These are phyloP conservation scores for Patella pellucida DNA, from an alignment of 2,888 invertebrate genomes.

Conservation along the genomic window DNA sequence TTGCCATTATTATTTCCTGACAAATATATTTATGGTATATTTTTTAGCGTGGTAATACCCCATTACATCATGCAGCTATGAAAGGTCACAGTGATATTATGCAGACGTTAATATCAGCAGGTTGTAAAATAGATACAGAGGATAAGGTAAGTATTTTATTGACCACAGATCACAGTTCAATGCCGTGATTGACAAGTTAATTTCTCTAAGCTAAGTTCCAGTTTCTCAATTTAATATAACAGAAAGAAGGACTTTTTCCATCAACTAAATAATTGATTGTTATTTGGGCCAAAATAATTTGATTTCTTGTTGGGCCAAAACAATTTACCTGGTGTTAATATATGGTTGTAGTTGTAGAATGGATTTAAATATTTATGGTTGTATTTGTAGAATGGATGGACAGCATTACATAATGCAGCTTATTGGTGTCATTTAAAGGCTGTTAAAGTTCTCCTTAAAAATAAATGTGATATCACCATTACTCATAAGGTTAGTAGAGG, in stretches of 20 bases:
- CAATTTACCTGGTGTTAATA: constrained; percentile 66
- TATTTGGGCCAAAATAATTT: no score
- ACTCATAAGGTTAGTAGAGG: constrained; percentile 64
- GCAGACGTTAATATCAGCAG: constrained; percentile 63
- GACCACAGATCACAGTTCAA: no score
- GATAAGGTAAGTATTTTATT: constrained; percentile 60
- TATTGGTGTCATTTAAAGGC: constrained; percentile 69
- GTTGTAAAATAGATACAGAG: constrained; percentile 65
- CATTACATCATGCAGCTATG: constrained; percentile 71
- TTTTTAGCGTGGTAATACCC: constrained; percentile 66
- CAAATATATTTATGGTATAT: not conserved
- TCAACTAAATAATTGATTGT: no score
- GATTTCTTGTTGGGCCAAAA: no score
- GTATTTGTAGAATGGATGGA: constrained; percentile 68
- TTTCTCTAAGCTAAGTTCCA: no score
- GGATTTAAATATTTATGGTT: not conserved
- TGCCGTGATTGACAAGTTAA: no score
- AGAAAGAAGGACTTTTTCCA: no score
- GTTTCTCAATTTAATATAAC: no score
- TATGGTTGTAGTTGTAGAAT: constrained; percentile 66
- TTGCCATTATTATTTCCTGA: not conserved
- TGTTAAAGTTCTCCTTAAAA: constrained; percentile 59
- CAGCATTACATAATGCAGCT: constrained; percentile 69
- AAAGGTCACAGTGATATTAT: constrained; percentile 69
- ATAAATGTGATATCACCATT: constrained; percentile 61